A percentile compares a stretch with the other conserved stretches of the same genome.
Conservation (phyloP, 2,797 vertebrate genomes). For the Peromyscus melanophrys region DNA sequence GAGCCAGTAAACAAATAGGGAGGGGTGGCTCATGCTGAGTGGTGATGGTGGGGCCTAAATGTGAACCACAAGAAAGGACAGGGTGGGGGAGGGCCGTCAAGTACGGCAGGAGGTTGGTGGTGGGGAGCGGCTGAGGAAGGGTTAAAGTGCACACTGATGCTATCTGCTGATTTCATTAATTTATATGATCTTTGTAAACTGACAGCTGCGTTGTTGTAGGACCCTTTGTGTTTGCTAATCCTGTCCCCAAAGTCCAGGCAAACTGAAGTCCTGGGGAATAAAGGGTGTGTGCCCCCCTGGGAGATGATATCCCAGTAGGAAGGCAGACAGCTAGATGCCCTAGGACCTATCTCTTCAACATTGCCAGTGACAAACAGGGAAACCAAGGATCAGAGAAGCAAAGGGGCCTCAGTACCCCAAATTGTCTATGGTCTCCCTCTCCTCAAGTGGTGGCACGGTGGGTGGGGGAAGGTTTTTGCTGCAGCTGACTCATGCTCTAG, state of each 20-base stretch:
- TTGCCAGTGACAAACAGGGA: conserved; percentile 3
- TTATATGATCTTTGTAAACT: background rate
- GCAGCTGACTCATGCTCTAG: conserved; percentile 12
- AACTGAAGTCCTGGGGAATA: background rate
- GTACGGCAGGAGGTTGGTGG: background rate
- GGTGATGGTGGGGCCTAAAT: background rate
- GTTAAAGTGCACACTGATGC: background rate
- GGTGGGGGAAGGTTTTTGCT: background rate
- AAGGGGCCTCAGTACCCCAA: fast-evolving
- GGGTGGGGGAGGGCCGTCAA: background rate
- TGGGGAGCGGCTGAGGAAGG: background rate
- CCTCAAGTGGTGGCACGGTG: fast-evolving
- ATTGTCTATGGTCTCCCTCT: background rate
- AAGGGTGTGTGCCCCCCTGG: background rate
- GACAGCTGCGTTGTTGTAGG: background rate
- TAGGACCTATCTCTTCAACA: background rate
- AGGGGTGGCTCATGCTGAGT: background rate
- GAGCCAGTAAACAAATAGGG: background rate
- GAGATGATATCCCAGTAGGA: background rate
- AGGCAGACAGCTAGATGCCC: background rate
- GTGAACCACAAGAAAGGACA: background rate
- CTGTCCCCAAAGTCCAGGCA: background rate
- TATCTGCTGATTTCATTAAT: conserved; percentile 43
- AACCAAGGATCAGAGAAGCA: conserved; percentile 15
- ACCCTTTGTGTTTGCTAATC: conserved; percentile 14